Percentiles rank a stretch among this genome's conserved stretches.
These are phyloP conservation scores for Fistularia tabacaria DNA, from an alignment of 2,797 vertebrate genomes.

Conservation along the genomic window DNA sequence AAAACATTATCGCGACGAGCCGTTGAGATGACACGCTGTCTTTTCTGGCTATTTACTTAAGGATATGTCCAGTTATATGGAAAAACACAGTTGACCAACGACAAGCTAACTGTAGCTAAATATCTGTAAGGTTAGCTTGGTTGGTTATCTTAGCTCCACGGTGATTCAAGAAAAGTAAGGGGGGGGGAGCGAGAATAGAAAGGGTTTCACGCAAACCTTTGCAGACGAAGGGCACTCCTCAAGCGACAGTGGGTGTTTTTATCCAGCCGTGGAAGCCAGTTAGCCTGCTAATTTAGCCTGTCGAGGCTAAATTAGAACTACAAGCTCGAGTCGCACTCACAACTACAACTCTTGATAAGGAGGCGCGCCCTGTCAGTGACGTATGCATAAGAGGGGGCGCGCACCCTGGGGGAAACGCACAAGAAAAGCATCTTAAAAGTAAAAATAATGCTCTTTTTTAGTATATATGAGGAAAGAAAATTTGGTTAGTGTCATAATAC, in stretches of 20 bases:
- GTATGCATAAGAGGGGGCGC: constrained; percentile 10
- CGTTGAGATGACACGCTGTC: neutral
- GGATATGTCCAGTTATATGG: neutral
- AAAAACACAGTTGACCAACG: constrained; percentile 36
- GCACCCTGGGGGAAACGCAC: neutral
- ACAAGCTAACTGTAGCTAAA: constrained; percentile 48
- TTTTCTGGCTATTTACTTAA: neutral
- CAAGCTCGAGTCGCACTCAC: constrained; percentile 34
- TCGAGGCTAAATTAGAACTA: constrained; percentile 30
- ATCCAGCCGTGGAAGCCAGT: constrained; percentile 29
- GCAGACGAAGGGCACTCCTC: constrained; percentile 26
- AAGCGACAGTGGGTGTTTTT: constrained; percentile 6
- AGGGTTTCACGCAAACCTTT: constrained; percentile 28
- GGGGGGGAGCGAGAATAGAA: neutral
- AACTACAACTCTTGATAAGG: constrained; percentile 42
- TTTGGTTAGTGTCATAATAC: too few relatives aligned
- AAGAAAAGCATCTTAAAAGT: too few relatives aligned
- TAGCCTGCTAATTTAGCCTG: constrained; percentile 45
- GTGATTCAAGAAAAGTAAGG: neutral
- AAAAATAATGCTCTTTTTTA: neutral
- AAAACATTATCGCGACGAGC: neutral
- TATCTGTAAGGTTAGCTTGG: constrained; percentile 19
- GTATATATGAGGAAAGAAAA: neutral
- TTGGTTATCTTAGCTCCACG: constrained; percentile 22
- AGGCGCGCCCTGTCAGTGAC: constrained; percentile 29